phyloP scores from a whole-genome alignment of 2,797 vertebrate species.

The Hephaestus fuliginosus region DNA sequence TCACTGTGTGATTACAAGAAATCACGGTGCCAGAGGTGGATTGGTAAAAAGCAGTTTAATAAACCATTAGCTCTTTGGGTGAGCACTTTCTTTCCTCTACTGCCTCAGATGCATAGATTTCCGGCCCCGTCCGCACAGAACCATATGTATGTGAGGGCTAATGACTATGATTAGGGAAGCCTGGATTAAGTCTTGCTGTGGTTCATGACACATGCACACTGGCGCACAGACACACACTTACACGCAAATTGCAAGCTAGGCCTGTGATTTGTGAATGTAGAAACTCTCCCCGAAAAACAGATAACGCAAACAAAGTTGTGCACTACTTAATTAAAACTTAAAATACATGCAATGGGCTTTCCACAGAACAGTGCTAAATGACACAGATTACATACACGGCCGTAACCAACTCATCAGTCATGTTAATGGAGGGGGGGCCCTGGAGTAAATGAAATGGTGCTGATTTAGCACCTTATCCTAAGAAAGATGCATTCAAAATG shows the following conservation, averaged over 20 bases:
- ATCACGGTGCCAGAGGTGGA: constrained; percentile 59
- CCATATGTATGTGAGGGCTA: constrained; percentile 72
- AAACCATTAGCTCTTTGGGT: constrained; percentile 76
- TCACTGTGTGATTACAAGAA: constrained; percentile 69
- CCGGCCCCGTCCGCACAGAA: constrained; percentile 31
- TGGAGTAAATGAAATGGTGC: constrained; percentile 65
- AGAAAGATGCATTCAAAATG: constrained; percentile 49
- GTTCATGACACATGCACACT: constrained; percentile 67
- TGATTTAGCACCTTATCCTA: constrained; percentile 33
- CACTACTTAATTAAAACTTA: constrained; percentile 62
- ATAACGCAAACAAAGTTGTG: constrained; percentile 72
- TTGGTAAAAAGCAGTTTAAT: constrained; percentile 65
- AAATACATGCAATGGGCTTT: constrained; percentile 65
- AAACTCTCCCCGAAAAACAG: constrained; percentile 42
- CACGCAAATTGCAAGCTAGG: constrained; percentile 58
- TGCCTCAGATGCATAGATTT: constrained; percentile 45
- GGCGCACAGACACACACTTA: constrained; percentile 33
- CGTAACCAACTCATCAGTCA: constrained; percentile 75
- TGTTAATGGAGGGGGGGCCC: constrained; percentile 54
- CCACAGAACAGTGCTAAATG: constrained; percentile 69
- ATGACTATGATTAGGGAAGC: constrained; percentile 81
- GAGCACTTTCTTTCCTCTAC: constrained; percentile 62
- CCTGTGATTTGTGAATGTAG: constrained; percentile 66
- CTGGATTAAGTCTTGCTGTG: constrained; percentile 76
- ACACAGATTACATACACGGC: constrained; percentile 59